Percentiles rank a stretch among this genome's conserved stretches.
Conservation (phyloP, 1,140 invertebrate genomes). For the Hyposmocoma kahamanoa region DNA sequence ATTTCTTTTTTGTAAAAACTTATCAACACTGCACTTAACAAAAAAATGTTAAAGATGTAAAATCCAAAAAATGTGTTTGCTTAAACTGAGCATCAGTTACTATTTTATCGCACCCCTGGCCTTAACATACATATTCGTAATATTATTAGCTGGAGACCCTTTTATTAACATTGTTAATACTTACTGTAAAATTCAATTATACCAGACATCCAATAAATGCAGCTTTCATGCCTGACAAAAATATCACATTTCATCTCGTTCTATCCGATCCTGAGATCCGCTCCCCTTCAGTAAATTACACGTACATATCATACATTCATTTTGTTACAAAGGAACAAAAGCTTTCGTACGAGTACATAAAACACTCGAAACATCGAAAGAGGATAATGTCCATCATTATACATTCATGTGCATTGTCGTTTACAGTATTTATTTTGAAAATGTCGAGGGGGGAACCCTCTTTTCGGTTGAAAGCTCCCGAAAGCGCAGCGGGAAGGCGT, state of each 20-base stretch:
- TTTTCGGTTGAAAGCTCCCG: conserved; percentile 64
- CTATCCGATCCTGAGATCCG: conserved; percentile 52
- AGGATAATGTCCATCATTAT: conserved; percentile 71
- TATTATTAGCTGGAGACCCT: conserved; percentile 10
- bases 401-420: conserved; percentile 70
- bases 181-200: conserved; percentile 19
- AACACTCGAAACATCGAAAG: conserved; percentile 66
- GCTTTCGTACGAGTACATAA: conserved; percentile 62
- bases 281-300: conserved; percentile 41
- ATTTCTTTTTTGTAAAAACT: too few species aligned
- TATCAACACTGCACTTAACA: too few species aligned
- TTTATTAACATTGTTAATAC: background rate
- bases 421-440: conserved; percentile 72
- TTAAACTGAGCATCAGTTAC: too few species aligned
- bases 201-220: conserved; percentile 29
- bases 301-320: conserved; percentile 54
- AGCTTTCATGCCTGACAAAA: conserved; percentile 37
- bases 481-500: conserved; percentile 58
- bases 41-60: too few species aligned
- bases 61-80: too few species aligned
- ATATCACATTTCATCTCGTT: conserved; percentile 60
- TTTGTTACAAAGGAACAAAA: conserved; percentile 65
- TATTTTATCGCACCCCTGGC: too few species aligned
- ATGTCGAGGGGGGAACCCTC: conserved; percentile 65
- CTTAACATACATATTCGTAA: too few species aligned